Percentiles rank a stretch among this genome's conserved stretches.
Conservation (phyloP, 2,113 vertebrate genomes). For the Orthonyx spaldingii region DNA sequence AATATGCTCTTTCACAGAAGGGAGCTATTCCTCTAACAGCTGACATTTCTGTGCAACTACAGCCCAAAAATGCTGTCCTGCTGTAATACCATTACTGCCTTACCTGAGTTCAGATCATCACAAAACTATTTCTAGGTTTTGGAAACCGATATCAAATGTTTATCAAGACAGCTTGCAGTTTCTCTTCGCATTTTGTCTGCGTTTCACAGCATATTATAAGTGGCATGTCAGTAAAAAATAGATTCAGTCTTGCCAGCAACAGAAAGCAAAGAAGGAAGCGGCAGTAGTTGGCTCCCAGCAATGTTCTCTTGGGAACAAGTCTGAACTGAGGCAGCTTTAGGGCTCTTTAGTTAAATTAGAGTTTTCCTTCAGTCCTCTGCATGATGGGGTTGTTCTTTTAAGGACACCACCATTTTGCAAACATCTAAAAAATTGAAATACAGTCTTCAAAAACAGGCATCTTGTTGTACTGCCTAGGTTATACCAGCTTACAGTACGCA, state of each 20-base stretch:
- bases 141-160: background rate
- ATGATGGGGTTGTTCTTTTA: conserved; percentile 13
- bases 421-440: background rate
- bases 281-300: conserved; percentile 21
- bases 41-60: background rate
- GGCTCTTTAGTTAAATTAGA: conserved; percentile 42
- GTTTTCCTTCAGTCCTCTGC: conserved; percentile 17
- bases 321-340: conserved; percentile 45
- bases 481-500: background rate
- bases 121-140: background rate
- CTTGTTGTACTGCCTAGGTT: background rate
- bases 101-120: background rate
- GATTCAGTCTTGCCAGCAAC: conserved; percentile 24
- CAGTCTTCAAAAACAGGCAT: background rate
- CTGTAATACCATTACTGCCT: background rate
- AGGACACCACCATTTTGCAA: conserved; percentile 20
- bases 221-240: conserved; percentile 54
- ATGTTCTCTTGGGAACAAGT: conserved; percentile 52
- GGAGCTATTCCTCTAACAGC: background rate
- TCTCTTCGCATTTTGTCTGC: conserved; percentile 13
- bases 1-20: background rate
- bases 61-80: background rate
- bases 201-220: conserved; percentile 47
- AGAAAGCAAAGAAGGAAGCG: background rate
- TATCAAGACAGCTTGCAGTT: background rate